phyloP scores from a whole-genome alignment of 2,113 vertebrate genomes.

The Pomatorhinus ruficollis region DNA sequence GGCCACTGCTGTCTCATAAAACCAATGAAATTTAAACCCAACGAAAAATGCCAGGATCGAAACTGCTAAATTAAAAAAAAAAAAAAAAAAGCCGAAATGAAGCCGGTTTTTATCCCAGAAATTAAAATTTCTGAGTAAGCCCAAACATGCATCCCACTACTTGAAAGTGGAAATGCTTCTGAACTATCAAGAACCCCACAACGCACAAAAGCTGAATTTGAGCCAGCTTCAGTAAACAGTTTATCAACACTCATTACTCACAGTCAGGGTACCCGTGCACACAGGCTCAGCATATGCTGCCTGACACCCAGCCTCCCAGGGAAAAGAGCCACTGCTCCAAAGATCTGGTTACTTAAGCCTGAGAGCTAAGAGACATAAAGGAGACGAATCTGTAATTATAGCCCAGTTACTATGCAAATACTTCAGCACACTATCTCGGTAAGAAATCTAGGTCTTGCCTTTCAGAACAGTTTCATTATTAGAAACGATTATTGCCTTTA shows the following conservation, averaged over 20 bases:
- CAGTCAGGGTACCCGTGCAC: slow-evolving; percentile 35
- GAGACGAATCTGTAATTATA: slow-evolving; percentile 61
- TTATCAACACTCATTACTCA: slow-evolving; percentile 63
- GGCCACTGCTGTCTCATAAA: not conserved
- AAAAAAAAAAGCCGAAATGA: not conserved
- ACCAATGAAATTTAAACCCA: not conserved
- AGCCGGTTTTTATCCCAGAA: not conserved
- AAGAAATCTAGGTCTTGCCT: slow-evolving; percentile 56
- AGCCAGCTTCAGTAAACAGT: slow-evolving; percentile 41
- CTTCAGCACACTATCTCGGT: slow-evolving; percentile 20
- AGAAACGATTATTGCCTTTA: slow-evolving; percentile 59
- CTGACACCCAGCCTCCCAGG: slow-evolving; percentile 29
- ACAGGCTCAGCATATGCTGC: slow-evolving; percentile 30
- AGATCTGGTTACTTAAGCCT: slow-evolving; percentile 33
- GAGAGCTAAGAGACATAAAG: slow-evolving; percentile 41
- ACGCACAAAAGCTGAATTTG: slow-evolving; percentile 26
- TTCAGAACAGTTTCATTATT: slow-evolving; percentile 58
- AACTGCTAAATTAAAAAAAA: not conserved
- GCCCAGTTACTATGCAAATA: slow-evolving; percentile 48
- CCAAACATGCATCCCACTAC: not conserved
- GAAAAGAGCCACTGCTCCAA: not conserved
- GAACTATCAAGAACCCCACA: not conserved
- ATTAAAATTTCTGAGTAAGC: not conserved
- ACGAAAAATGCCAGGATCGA: not conserved
- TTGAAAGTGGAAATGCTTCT: not conserved